These are phyloP conservation scores for Brienomyrus brachyistius DNA, from an alignment of 2,113 vertebrate genomes.

Conservation along the genomic window DNA sequence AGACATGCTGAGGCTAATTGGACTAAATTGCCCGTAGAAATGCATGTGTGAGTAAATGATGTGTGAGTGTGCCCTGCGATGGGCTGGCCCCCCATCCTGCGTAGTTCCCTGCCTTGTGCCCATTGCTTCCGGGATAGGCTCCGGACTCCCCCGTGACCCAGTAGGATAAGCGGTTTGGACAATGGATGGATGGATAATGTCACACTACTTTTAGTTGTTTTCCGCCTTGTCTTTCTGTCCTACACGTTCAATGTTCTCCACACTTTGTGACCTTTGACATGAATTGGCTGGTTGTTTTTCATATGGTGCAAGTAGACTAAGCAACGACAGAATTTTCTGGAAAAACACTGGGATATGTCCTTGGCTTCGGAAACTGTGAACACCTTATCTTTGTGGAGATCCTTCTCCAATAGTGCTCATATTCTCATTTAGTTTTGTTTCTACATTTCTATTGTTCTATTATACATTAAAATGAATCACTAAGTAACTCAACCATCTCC, in stretches of 20 bases:
- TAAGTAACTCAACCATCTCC: neutral
- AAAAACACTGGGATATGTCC: neutral
- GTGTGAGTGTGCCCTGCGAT: too few species aligned
- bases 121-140: too few species aligned
- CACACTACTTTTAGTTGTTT: neutral
- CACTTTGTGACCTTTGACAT: neutral
- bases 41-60: too few species aligned
- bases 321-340: neutral
- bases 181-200: neutral
- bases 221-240: neutral
- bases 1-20: too few species aligned
- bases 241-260: neutral
- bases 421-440: neutral
- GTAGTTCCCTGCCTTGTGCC: too few species aligned
- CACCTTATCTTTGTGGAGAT: neutral
- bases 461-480: neutral
- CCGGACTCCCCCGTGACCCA: too few species aligned
- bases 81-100: too few species aligned
- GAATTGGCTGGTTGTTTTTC: neutral
- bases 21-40: too few species aligned
- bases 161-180: too few species aligned
- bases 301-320: too few species aligned
- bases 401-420: neutral
- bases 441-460: neutral
- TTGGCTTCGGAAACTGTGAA: neutral